Evolutionary conservation across 2,797 vertebrate genomes (phyloP).

Genomic region (Tapirus indicus): DNA sequence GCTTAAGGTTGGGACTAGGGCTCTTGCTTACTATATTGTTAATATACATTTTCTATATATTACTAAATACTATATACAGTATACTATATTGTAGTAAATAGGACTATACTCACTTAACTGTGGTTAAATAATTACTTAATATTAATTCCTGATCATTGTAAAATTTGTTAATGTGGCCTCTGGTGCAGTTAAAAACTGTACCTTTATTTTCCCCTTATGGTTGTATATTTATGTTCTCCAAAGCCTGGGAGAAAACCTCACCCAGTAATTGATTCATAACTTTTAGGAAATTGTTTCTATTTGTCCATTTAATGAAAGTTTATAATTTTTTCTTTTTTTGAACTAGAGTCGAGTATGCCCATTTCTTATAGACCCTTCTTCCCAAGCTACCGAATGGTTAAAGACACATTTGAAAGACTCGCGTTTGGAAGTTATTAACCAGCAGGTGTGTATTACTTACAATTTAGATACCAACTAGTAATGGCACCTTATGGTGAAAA

Average conservation of each 20-base stretch:
- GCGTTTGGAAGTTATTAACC: constrained; percentile 95
- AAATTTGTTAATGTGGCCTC: not conserved
- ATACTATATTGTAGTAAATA: not conserved
- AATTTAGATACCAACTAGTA: not conserved
- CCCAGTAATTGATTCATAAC: not conserved
- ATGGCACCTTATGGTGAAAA: not conserved
- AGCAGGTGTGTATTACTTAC: constrained; percentile 91
- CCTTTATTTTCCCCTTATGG: not conserved
- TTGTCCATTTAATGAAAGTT: constrained; percentile 43
- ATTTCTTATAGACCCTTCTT: constrained; percentile 98
- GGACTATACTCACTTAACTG: not conserved
- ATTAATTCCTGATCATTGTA: not conserved
- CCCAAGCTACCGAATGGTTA: constrained; percentile 97
- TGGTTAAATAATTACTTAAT: not conserved
- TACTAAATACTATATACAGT: not conserved
- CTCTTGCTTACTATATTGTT: not conserved
- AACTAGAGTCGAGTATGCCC: constrained; percentile 96
- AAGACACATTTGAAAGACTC: constrained; percentile 95
- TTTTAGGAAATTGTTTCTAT: constrained; percentile 9
- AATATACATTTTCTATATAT: not conserved
- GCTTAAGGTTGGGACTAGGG: not conserved
- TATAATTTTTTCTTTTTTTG: not conserved
- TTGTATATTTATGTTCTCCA: not conserved
- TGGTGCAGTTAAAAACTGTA: not conserved
- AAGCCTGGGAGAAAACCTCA: constrained; percentile 9